Evolutionary conservation across 2,797 vertebrate species (phyloP), one percentile per base, ranked within the genome.

Genomic region (Numenius phaeopus): DNA sequence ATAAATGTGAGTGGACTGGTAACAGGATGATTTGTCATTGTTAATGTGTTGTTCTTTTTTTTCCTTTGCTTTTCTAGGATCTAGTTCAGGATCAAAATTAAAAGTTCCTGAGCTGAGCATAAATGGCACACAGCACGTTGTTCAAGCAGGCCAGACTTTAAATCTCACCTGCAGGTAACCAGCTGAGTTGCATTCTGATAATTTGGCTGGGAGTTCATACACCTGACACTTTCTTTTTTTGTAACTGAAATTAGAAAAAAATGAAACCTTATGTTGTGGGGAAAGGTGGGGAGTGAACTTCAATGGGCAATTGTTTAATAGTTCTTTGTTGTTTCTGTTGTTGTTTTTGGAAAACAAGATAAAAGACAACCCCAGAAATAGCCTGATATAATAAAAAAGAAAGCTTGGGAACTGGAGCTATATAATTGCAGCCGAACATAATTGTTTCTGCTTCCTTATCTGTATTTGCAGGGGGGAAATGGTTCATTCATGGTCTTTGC

Each of bases 101-200:
- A 99, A 97, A 92, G 94, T 98, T 59, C 99, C 99, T 40, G 96
- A 98, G 76, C 98, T 99, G 98, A 99, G 98, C 95, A 98, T 99
- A 97, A 98, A 98, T 96, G 98, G 97, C 83, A 87, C 57, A 62
- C 98, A 99, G 93, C 97, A 99, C 17, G 64, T 99, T 97, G 95
- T 99, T 90, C 98, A 99, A 96, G 98, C 97, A 87, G 99, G 99
- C 95, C 98, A 99, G 97, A 98, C 98, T 26, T 98, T 99, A 89
- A 97, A 96, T 91, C 98, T 99, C 96, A 98, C 98, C 90, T 99
- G 99, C 99, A 99, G 99, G 99, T 99, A 98, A 99, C 98, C 37
- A 76, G 11, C 26, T 47, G 54, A 83, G 39, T 34, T 83, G 75
- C 39, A 71, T 83, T 93, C 47, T 54, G 34, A 71, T 72, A 76